Evolutionary conservation across 2,113 vertebrate genomes (phyloP), one percentile per base, ranked within the genome.

Genomic region (Etheostoma spectabile): DNA sequence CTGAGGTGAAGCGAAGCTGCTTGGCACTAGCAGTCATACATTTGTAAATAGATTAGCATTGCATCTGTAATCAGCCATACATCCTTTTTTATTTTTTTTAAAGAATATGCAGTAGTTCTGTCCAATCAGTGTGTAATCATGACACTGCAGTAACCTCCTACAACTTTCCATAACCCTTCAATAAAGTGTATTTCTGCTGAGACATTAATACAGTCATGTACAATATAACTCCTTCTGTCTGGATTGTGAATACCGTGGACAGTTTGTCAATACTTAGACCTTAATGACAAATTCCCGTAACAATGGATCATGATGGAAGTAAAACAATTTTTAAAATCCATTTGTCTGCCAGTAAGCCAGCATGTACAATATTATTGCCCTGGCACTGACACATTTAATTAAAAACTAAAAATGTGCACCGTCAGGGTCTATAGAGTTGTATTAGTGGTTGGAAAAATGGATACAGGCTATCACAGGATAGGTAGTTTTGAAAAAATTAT

Each of bases 11-110:
- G 80, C 2, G 16, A 42, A 85, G 82, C 68, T 12, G 49, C 77
- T 86, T 88, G 76, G 81, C 86, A 78, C 55, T 84, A 80, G 75
- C 56, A 42, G 66, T 16, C 52, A 51, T 56, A 52, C 73, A 57
- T 83, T 83, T 80, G 82, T 89, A 80, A 89, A 85, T 82, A 66
- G 77, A 88, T 90, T 80, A 82, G 63, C 56, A 61, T 76, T 73
- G 76, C 84, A 74, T 86, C 67, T 79, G 80, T 79, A 73, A 80
- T 89, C 83, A 49, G 63, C 12, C 75, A 45, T 12, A 10, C 60
- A 35, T 68, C 63, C 73, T 16, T 12, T n/a, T 15, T 30, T n/a
- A 1, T 16, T 8, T n/a, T 15, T 30, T 13, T 8, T n/a, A 12
- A 24, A 63, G 42, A 67, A 49, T 11, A 55, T 21, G 51, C 55